phyloP scores from a whole-genome alignment of 2,113 vertebrate genomes.

The Polypterus bichir region DNA sequence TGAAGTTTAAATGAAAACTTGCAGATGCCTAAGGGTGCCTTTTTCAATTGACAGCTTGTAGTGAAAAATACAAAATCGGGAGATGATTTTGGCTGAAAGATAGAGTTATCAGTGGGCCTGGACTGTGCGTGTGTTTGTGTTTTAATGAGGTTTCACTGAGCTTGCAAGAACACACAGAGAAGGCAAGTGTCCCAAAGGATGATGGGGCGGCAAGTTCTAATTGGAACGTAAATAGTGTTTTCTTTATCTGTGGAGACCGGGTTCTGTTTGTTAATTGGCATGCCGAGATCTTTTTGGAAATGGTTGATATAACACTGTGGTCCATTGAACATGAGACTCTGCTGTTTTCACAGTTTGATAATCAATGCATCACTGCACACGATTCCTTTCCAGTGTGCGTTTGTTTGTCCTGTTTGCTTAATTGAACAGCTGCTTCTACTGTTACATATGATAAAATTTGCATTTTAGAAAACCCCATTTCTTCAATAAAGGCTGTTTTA shows the following conservation, averaged over 20 bases:
- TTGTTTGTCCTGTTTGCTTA: constrained; percentile 58
- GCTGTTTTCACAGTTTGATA: constrained; percentile 59
- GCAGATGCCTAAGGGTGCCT: background rate
- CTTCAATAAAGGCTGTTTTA: constrained; percentile 41
- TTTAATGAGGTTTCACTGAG: constrained; percentile 5
- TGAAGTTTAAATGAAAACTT: background rate
- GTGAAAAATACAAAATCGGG: constrained; percentile 4
- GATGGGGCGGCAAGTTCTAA: constrained; percentile 26
- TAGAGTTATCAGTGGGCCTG: constrained; percentile 4
- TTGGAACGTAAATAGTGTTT: constrained; percentile 37
- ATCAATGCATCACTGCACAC: constrained; percentile 53
- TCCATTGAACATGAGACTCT: constrained; percentile 48
- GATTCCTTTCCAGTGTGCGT: constrained; percentile 44
- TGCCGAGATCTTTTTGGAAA: constrained; percentile 42
- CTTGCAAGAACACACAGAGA: constrained; percentile 4
- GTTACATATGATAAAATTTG: constrained; percentile 56
- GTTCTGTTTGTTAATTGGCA: constrained; percentile 48
- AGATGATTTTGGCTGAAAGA: constrained; percentile 2
- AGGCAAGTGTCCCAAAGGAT: constrained; percentile 17
- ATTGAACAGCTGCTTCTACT: constrained; percentile 63
- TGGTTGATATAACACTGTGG: constrained; percentile 42
- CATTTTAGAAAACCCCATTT: constrained; percentile 46
- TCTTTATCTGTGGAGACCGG: constrained; percentile 33
- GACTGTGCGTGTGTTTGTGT: background rate
- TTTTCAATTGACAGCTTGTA: background rate